Evolutionary conservation across 2,113 vertebrate species (phyloP).

Genomic region (Motacilla alba): DNA sequence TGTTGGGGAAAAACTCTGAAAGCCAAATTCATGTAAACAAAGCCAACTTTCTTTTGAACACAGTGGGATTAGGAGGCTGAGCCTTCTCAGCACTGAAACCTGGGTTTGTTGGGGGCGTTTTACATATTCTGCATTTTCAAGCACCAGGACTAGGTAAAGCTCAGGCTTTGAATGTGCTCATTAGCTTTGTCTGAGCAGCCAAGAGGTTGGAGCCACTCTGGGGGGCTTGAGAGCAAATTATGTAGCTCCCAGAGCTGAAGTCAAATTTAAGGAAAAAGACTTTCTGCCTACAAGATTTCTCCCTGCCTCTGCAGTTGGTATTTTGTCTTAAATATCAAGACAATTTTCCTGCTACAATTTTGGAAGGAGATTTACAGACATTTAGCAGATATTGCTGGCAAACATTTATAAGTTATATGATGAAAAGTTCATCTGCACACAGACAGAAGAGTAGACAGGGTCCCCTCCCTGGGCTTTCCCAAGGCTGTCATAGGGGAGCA

Average conservation of each 20-base stretch:
- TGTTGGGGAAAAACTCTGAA: background rate
- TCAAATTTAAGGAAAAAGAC: background rate
- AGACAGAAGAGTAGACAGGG: background rate
- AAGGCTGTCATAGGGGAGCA: background rate
- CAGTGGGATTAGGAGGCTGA: background rate
- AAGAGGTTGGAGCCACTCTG: background rate
- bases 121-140: background rate
- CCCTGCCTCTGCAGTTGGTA: background rate
- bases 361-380: background rate
- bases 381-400: background rate
- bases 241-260: background rate
- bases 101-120: background rate
- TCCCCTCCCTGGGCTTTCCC: background rate
- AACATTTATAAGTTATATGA: background rate
- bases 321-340: background rate
- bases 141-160: background rate
- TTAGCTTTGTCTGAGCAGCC: background rate
- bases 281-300: background rate
- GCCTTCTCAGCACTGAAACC: background rate
- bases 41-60: background rate
- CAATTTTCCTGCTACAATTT: background rate
- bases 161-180: background rate
- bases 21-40: background rate
- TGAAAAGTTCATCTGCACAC: background rate
- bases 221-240: background rate